Conservation (phyloP, 2,113 vertebrate species). For the Leptobrachium ailaonicum region DNA sequence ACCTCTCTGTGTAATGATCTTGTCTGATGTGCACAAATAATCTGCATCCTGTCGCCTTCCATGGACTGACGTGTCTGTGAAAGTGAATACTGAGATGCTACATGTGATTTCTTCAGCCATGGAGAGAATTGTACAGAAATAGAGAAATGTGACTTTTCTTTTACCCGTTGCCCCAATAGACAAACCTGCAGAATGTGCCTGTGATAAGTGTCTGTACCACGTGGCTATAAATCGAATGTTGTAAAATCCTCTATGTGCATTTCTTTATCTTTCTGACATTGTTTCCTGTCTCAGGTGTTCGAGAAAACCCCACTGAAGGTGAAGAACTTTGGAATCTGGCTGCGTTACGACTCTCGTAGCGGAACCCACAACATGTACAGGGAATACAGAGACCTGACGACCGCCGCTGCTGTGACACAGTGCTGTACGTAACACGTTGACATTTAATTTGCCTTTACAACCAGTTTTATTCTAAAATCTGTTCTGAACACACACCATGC, state of each 20-base stretch:
- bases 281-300: slow-evolving; percentile 74
- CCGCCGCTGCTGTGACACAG: slow-evolving; percentile 92
- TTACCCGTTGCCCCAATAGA: too few relatives aligned
- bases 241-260: too few relatives aligned
- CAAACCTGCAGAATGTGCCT: too few relatives aligned
- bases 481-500: too few relatives aligned
- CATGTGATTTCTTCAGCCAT: slow-evolving; percentile 50
- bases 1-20: slow-evolving; percentile 63
- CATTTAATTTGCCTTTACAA: background rate
- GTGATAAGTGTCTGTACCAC: too few relatives aligned
- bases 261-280: too few relatives aligned
- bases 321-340: slow-evolving; percentile 98
- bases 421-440: slow-evolving; percentile 82
- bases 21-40: slow-evolving; percentile 78
- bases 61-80: slow-evolving; percentile 71
- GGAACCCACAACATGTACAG: slow-evolving; percentile 99
- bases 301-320: slow-evolving; percentile 91
- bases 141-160: rapidly evolving
- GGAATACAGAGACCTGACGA: slow-evolving; percentile 95
- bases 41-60: slow-evolving; percentile 84
- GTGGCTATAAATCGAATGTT: too few relatives aligned
- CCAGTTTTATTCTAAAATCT: background rate
- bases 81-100: slow-evolving; percentile 84
- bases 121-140: too few relatives aligned
- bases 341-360: slow-evolving; percentile 95